Percentiles rank a stretch among this genome's conserved stretches.
phyloP scores from a whole-genome alignment of 2,113 vertebrate genomes.

The Phycodurus eques region DNA sequence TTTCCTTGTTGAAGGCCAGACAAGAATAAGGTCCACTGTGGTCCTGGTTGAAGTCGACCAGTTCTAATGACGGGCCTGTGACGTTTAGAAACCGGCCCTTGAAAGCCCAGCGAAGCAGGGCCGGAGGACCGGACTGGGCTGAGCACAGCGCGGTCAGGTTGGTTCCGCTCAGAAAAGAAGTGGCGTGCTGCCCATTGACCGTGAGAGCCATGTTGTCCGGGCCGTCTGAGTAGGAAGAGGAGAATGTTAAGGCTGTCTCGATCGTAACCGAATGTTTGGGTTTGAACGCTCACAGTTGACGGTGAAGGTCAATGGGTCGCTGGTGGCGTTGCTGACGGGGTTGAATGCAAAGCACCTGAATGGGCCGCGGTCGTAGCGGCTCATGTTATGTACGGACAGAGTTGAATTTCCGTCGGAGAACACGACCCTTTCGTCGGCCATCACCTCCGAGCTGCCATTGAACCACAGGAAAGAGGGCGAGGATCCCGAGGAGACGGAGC shows the following conservation, averaged over 20 bases:
- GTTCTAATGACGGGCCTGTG: constrained; percentile 24
- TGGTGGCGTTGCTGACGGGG: constrained; percentile 46
- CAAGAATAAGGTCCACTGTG: constrained; percentile 64
- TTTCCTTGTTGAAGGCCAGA: constrained; percentile 56
- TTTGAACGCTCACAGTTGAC: constrained; percentile 57
- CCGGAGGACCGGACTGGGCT: constrained; percentile 47
- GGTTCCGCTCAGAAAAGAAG: constrained; percentile 43
- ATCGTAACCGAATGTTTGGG: background rate
- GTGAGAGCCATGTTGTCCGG: constrained; percentile 53
- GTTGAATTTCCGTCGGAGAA: constrained; percentile 43
- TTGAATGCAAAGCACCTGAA: constrained; percentile 54
- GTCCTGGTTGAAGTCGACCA: constrained; percentile 20
- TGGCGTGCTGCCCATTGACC: constrained; percentile 25
- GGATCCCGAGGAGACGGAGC: constrained; percentile 48
- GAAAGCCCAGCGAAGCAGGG: constrained; percentile 50
- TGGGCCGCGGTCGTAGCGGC: constrained; percentile 51
- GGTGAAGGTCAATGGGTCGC: constrained; percentile 37
- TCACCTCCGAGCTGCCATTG: constrained; percentile 53
- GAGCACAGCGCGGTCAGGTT: constrained; percentile 56
- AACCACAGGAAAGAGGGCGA: constrained; percentile 43
- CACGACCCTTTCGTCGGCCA: constrained; percentile 31
- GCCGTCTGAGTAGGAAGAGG: constrained; percentile 46
- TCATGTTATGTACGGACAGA: constrained; percentile 49
- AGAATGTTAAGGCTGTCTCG: background rate
- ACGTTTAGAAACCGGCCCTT: constrained; percentile 29